Evolutionary conservation across 2,797 vertebrate genomes (phyloP).

Genomic region (Apogon hyalosoma): DNA sequence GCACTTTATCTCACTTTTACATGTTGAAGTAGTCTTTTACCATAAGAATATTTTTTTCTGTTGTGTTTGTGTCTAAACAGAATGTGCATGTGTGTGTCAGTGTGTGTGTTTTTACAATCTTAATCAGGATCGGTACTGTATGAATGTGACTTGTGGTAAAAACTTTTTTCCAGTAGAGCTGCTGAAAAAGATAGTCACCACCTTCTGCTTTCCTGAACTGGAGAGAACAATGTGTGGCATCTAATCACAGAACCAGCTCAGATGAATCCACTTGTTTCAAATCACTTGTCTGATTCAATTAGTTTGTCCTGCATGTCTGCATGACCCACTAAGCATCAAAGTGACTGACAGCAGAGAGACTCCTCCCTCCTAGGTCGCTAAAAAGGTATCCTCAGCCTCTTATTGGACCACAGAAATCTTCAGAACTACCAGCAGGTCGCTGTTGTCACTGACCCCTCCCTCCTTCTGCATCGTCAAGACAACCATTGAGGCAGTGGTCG

Average conservation of each 20-base stretch:
- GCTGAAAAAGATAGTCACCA: slow-evolving; percentile 68
- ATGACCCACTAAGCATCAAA: slow-evolving; percentile 70
- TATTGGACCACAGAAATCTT: slow-evolving; percentile 62
- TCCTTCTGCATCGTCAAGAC: slow-evolving; percentile 81
- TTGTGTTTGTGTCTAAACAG: slow-evolving; percentile 43
- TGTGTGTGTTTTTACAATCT: slow-evolving; percentile 73
- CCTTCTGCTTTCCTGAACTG: slow-evolving; percentile 62
- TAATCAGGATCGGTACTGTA: slow-evolving; percentile 62
- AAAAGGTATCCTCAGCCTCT: slow-evolving; percentile 72
- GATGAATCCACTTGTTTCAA: slow-evolving; percentile 57
- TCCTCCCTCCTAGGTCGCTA: slow-evolving; percentile 54
- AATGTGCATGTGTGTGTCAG: slow-evolving; percentile 47
- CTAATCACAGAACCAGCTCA: slow-evolving; percentile 63
- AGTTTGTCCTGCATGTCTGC: slow-evolving; percentile 48
- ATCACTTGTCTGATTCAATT: slow-evolving; percentile 56
- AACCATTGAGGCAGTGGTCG: slow-evolving; percentile 88
- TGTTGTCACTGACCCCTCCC: slow-evolving; percentile 76
- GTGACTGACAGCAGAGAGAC: slow-evolving; percentile 70
- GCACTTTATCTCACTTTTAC: slow-evolving; percentile 72
- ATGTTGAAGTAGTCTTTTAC: slow-evolving; percentile 64
- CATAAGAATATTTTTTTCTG: slow-evolving; percentile 30
- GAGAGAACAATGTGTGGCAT: slow-evolving; percentile 72
- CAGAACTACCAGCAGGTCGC: slow-evolving; percentile 24
- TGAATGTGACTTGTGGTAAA: slow-evolving; percentile 59
- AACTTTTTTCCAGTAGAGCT: slow-evolving; percentile 63